These are phyloP conservation scores for Speoplatyrhinus poulsoni DNA, from an alignment of 2,113 vertebrate species.

Conservation along the genomic window DNA sequence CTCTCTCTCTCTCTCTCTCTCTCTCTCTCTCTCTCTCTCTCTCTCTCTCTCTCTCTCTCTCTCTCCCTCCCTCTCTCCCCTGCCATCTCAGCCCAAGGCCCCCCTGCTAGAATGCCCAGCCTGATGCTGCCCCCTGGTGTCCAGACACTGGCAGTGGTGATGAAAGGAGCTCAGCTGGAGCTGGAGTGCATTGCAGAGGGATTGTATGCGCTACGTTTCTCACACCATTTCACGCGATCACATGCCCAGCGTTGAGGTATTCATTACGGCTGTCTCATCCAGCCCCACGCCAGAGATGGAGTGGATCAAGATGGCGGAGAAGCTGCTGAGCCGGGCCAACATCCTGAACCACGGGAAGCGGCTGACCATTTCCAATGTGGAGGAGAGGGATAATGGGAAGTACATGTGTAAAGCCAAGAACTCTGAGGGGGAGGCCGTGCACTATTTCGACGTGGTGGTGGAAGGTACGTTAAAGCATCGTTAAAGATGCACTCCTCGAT, in stretches of 20 bases:
- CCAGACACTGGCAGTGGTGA: conserved; percentile 74
- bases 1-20: too few relatives aligned
- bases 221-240: not conserved
- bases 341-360: conserved; percentile 79
- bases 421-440: conserved; percentile 73
- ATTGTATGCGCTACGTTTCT: conserved; percentile 82
- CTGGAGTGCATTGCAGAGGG: conserved; percentile 94
- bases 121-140: conserved; percentile 86
- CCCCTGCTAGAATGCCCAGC: conserved; percentile 80
- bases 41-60: too few relatives aligned
- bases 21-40: too few relatives aligned
- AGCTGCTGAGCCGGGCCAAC: conserved; percentile 60
- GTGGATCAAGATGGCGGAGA: conserved; percentile 81
- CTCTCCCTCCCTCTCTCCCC: too few relatives aligned
- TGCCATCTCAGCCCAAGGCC: conserved; percentile 67
- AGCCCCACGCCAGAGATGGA: conserved; percentile 86
- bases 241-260: not conserved
- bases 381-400: conserved; percentile 78
- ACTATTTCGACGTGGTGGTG: conserved; percentile 83
- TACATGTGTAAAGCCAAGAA: conserved; percentile 88
- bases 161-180: conserved; percentile 83
- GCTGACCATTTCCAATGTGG: conserved; percentile 80
- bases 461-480: conserved; percentile 79
- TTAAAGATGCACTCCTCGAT: too few relatives aligned
- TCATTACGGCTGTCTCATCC: conserved; percentile 13